Conservation (phyloP, 1,140 invertebrate genomes). For the Forficula auricularia region DNA sequence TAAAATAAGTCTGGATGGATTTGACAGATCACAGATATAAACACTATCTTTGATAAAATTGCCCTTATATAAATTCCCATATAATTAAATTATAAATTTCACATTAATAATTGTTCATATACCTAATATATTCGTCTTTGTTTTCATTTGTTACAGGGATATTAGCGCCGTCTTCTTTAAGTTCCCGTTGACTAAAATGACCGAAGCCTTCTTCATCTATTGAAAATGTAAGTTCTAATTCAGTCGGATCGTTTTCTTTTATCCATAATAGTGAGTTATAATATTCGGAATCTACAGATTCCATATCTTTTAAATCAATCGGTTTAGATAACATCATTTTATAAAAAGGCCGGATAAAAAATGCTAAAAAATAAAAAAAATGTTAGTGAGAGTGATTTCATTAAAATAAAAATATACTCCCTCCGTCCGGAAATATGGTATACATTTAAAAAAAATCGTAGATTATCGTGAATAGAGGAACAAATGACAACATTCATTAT, state of each 20-base stretch:
- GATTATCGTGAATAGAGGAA: too few species aligned
- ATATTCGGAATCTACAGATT: constrained; percentile 95
- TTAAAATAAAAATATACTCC: too few species aligned
- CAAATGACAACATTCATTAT: too few species aligned
- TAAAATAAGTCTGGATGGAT: too few species aligned
- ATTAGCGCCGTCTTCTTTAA: constrained; percentile 80
- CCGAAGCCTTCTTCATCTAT: constrained; percentile 95
- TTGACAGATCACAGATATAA: too few species aligned
- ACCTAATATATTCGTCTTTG: constrained; percentile 95
- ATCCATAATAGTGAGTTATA: constrained; percentile 96
- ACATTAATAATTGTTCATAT: too few species aligned
- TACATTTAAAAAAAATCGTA: too few species aligned
- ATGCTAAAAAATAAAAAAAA: constrained; percentile 43
- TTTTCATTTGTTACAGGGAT: constrained; percentile 85
- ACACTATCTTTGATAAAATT: too few species aligned
- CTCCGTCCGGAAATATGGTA: too few species aligned
- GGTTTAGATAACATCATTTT: constrained; percentile 97
- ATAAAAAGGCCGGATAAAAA: constrained; percentile 98
- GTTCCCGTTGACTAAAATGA: constrained; percentile 76
- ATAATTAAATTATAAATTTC: too few species aligned
- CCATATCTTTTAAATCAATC: constrained; percentile 94
- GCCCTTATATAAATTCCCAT: too few species aligned
- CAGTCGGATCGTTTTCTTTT: constrained; percentile 90
- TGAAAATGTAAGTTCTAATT: constrained; percentile 84
- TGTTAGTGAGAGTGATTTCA: too few species aligned